These are phyloP conservation scores for Threskiornis aethiopicus DNA, from an alignment of 2,797 vertebrate species.

Conservation along the genomic window DNA sequence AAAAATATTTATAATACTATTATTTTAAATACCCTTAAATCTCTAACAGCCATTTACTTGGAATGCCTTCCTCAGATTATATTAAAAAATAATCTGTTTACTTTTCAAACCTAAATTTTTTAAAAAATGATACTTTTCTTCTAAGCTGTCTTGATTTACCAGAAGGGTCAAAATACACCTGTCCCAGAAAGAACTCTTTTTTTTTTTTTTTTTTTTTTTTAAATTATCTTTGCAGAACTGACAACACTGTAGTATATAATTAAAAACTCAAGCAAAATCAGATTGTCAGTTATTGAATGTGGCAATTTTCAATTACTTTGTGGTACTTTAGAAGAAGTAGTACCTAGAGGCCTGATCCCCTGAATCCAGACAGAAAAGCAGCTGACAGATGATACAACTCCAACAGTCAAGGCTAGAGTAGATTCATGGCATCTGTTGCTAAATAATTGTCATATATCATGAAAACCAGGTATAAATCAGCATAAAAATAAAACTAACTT, in stretches of 20 bases:
- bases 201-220: neutral
- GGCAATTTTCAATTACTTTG: neutral
- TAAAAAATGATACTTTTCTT: neutral
- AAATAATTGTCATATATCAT: neutral
- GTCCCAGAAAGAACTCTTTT: neutral
- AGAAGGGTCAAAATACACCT: neutral
- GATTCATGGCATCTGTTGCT: neutral
- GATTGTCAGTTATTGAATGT: neutral
- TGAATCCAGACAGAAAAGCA: neutral
- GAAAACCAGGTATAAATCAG: neutral
- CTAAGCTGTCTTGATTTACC: neutral
- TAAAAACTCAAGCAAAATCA: neutral
- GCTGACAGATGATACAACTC: neutral
- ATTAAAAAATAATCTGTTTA: neutral
- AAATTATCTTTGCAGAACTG: neutral
- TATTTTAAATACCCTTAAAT: neutral
- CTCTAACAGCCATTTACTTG: neutral
- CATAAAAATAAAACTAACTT: neutral
- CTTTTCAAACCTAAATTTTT: neutral
- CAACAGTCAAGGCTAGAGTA: neutral
- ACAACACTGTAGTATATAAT: neutral
- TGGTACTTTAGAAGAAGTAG: neutral
- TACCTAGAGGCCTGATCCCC: neutral
- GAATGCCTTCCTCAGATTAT: neutral
- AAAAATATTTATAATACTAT: neutral